Conservation (phyloP, 2,113 vertebrate genomes). For the Sorex fumeus region DNA sequence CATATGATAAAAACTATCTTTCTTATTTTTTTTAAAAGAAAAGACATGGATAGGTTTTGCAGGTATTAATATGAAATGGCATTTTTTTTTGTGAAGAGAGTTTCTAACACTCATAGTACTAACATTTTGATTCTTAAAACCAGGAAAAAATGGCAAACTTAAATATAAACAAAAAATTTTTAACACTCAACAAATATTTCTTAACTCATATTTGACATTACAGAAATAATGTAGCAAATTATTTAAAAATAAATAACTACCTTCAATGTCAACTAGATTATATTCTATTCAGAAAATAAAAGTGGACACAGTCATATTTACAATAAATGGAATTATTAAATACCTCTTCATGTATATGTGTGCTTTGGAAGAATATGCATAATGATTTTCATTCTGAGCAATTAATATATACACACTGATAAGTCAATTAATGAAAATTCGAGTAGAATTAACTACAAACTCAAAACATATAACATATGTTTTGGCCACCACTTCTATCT, state of each 20-base stretch:
- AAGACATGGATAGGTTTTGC: no score
- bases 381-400: not conserved
- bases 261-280: not conserved
- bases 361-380: not conserved
- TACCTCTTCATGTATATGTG: not conserved
- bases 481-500: not conserved
- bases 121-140: no score
- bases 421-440: not conserved
- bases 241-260: not conserved
- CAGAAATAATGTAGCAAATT: not conserved
- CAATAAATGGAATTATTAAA: not conserved
- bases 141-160: not conserved
- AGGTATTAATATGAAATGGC: no score
- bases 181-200: not conserved
- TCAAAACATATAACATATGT: not conserved
- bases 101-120: no score
- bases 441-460: not conserved
- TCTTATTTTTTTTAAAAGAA: no score
- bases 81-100: no score
- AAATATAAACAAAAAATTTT: not conserved
- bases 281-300: not conserved
- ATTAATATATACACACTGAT: not conserved
- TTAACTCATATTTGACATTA: not conserved
- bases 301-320: not conserved
- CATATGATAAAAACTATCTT: no score